Percentiles rank a stretch among this genome's conserved stretches.
Conservation (phyloP, 2,888 invertebrate species). For the Lepidocyrtinus sp. region DNA sequence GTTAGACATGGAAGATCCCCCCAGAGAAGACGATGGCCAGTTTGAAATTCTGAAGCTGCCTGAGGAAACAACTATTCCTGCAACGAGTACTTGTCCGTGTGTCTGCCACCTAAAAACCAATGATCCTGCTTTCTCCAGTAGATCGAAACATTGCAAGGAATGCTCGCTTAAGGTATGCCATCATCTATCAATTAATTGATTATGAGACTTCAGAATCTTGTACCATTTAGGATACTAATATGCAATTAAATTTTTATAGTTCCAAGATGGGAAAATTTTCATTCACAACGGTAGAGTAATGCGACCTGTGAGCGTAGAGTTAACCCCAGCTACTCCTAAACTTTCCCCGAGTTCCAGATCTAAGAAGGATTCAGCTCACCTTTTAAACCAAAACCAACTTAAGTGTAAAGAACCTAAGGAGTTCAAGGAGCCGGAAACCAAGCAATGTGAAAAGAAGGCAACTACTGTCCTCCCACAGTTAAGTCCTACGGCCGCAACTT, state of each 20-base stretch:
- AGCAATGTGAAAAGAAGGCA: too few relatives aligned
- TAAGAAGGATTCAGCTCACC: background rate
- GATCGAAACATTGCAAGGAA: slow-evolving; percentile 66
- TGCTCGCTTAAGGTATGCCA: slow-evolving; percentile 68
- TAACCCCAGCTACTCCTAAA: slow-evolving; percentile 56
- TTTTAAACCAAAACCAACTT: slow-evolving; percentile 24
- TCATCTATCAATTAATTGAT: too few relatives aligned
- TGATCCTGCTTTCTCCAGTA: slow-evolving; percentile 49
- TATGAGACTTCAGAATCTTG: too few relatives aligned
- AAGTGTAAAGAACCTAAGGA: slow-evolving; percentile 15
- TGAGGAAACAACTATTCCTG: slow-evolving; percentile 63
- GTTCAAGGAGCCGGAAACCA: slow-evolving; percentile 27
- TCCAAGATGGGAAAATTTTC: slow-evolving; percentile 83
- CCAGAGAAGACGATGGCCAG: slow-evolving; percentile 34
- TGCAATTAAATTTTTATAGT: slow-evolving; percentile 74
- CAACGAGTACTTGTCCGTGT: slow-evolving; percentile 66
- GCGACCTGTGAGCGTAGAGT: slow-evolving; percentile 78
- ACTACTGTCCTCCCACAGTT: too few relatives aligned
- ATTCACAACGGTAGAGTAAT: slow-evolving; percentile 81
- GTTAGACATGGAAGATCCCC: slow-evolving; percentile 61
- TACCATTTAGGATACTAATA: slow-evolving; percentile 24
- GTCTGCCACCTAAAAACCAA: slow-evolving; percentile 60
- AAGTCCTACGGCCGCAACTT: background rate
- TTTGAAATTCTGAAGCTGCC: slow-evolving; percentile 63
- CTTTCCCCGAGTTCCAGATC: background rate